Evolutionary conservation across 1,140 invertebrate genomes (phyloP), one percentile per base, ranked within the genome.

Genomic region (Solen grandis): DNA sequence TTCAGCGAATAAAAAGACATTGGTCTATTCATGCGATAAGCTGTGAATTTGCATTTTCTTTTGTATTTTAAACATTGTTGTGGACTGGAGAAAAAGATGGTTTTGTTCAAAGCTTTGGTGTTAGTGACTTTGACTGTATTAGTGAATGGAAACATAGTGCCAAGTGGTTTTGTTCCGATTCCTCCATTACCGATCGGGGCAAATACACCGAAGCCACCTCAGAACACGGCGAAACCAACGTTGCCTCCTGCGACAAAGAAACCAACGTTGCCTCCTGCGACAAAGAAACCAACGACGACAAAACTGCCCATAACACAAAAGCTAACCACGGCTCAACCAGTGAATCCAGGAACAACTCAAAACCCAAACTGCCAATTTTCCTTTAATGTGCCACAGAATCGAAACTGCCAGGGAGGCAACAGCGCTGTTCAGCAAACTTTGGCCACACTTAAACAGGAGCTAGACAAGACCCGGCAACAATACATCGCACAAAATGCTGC

Each of bases 381-480:
- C 33, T 41, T 77, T 0, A 77, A 77, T 27, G n/a, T 77, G 27
- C 62, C 74, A 5, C 41, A 46, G 19, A 66, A 36, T 22, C 27
- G 62, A 3, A 77, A 77, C 50, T 77, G 74, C 52, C 62, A 55
- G n/a, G 62, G 62, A n/a, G 74, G 46, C 13, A 77, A 77, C 35
- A 54, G 29, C 8, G 62, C 46, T 33, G 74, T 68, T 0, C 74
- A 77, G 36, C 74, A 66, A 33, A 57, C 74, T n/a, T 36, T 77
- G 29, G 29, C 41, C 27, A 57, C 74, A 14, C 59, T 77, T 13
- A 63, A 65, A n/a, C 74, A 77, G 54, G 38, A 77, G 59, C 63
- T 77, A 8, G 60, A 66, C 52, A 13, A 27, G 41, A 57, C 74
- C 5, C 27, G 74, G 14, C 63, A 66, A 36, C 74, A 77, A 36